Percentiles rank a stretch among this genome's conserved stretches.
phyloP scores from a whole-genome alignment of 92 coral and sea anemone genomes.

The Diadumene lineata region DNA sequence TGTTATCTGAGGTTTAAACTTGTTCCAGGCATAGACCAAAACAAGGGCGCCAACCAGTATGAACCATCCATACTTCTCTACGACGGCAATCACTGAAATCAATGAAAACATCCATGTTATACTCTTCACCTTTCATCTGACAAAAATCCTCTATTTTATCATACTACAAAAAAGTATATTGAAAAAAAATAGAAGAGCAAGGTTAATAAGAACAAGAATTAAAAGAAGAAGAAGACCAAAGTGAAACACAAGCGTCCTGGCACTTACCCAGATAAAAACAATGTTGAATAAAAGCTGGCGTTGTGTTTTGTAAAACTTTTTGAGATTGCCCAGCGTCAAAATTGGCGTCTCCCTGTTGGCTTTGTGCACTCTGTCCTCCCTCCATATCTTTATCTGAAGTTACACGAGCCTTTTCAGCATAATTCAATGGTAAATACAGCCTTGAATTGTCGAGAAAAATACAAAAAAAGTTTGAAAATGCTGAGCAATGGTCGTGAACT shows the following conservation, averaged over 20 bases:
- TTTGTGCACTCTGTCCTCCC: slow-evolving; percentile 14
- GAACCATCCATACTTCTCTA: slow-evolving; percentile 97
- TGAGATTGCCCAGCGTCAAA: slow-evolving; percentile 21
- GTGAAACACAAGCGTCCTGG: too few species aligned
- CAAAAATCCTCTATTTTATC: too few species aligned
- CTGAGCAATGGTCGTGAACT: neutral
- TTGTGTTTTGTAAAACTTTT: slow-evolving; percentile 32
- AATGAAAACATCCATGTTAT: too few species aligned
- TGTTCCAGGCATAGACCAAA: slow-evolving; percentile 70
- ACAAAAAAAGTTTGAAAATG: too few species aligned
- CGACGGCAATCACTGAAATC: slow-evolving; percentile 55
- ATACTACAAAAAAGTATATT: too few species aligned
- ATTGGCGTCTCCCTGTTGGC: neutral
- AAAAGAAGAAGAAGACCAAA: too few species aligned
- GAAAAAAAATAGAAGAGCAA: too few species aligned
- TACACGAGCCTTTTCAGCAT: neutral
- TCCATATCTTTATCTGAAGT: slow-evolving; percentile 31
- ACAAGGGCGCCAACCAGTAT: slow-evolving; percentile 66
- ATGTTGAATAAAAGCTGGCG: slow-evolving; percentile 55
- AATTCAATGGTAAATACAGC: neutral
- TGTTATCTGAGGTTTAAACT: slow-evolving; percentile 73
- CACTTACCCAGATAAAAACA: slow-evolving; percentile 45
- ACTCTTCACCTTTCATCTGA: too few species aligned
- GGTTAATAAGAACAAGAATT: too few species aligned
- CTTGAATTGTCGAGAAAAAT: neutral